Conservation (phyloP, 64 coral and sea anemone species). For the Pocillopora damicornis region DNA sequence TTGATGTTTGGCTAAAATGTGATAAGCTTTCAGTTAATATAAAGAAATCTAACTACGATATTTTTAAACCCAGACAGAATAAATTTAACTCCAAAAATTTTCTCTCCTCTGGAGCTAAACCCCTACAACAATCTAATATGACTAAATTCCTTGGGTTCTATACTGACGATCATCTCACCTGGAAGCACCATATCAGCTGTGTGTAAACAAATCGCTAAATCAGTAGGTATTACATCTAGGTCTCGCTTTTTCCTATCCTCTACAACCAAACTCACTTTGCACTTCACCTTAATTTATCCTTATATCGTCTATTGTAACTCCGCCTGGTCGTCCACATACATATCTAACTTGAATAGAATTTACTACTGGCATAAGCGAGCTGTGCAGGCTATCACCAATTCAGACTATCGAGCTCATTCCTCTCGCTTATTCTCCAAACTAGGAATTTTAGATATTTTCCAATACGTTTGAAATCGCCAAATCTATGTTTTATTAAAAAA, state of each 20-base stretch:
- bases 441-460: neutral
- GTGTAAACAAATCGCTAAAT: no score
- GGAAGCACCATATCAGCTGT: neutral
- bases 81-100: constrained; percentile 22
- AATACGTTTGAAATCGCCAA: constrained; percentile 30
- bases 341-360: no score
- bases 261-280: no score
- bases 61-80: constrained; percentile 38
- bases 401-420: neutral
- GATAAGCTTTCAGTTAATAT: no score
- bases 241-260: no score
- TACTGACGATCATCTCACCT: constrained; percentile 3
- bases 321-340: no score
- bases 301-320: no score
- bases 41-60: neutral
- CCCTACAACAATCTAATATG: neutral
- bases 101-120: constrained; percentile 15
- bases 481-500: constrained; percentile 19
- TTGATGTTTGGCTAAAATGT: no score
- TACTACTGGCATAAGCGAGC: constrained; percentile 12
- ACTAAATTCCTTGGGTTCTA: neutral
- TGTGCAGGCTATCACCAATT: constrained; percentile 35
- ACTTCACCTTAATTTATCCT: no score
- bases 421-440: neutral
- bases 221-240: no score